Base-by-base conservation (phyloP, 1,140 invertebrate species). In the Proctacanthus coquilletti region DNA sequence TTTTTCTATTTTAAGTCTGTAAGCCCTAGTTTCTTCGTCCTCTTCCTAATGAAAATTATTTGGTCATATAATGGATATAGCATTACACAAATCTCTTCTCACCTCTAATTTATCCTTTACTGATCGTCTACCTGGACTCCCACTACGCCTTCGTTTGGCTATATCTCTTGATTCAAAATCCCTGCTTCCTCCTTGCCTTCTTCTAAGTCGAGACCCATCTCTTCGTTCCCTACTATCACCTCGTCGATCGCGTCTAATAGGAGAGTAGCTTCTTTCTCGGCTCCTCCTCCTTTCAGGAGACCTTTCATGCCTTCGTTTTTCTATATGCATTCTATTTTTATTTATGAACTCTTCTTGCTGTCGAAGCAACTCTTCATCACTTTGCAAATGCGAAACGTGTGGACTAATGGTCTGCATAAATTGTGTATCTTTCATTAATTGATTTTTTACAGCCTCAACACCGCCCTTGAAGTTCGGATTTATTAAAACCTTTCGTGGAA, bases 1-100 rank as follows among this genome's bases (percentile, higher is more conserved):
- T 48, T 76, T 71, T 48, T 75, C 73, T 45, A 77, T 74, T 49
- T 74, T 70, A 39, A 67, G 59, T n/a, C 70, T 59, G 45, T 75
- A 75, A 18, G 68, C 69, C 33, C 62, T 60, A 46, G 71, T 73
- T 50, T 74, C 71, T 40, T 72, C 71, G 51, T 76, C 74, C 37
- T 71, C 69, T 30, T 71, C 66, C 54, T 58, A 36, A 21, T 21
- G 54, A 50, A 1, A 30, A 11, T 38, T 14, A 11, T 19, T 18
- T n/a, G n/a, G n/a, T n/a, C n/a, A n/a, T n/a, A n/a, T 14, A 33
- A 6, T 33, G 31, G 19, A 11, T 17, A 18, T 19, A 14, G 25
- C 1, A 20, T 25, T 34, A 36, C 17, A 17, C 15, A 10, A 18
- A 35, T 35, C 11, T n/a, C 21, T 35, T 43, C 52, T 48, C 35